Base-by-base conservation (phyloP, 2,797 vertebrate species). In the Galagoides demidoff region DNA sequence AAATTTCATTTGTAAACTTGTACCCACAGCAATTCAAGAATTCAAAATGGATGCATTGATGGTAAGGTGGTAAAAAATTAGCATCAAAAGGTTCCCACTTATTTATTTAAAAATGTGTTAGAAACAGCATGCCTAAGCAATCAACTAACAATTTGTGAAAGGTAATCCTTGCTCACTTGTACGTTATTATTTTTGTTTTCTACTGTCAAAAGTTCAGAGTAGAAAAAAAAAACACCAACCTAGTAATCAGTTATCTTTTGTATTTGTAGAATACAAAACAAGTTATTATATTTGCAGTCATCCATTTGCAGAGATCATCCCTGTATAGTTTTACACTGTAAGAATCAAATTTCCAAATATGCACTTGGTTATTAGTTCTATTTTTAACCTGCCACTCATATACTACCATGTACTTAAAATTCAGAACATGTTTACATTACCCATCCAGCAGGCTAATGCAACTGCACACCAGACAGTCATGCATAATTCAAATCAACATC, bases 401-500 rank as follows among this genome's bases (percentile, higher is more conserved):
- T 95, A 98, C 95, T 90, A 88, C 82, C 95, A 93, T 97, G 98
- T 97, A 98, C 98, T 99, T 99, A 98, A 98, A 98, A 99, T 99
- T 99, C 98, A 98, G 98, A 98, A 97, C 98, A 98, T 98, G 98
- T 98, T 98, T 98, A 98, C 98, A 97, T 98, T 98, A 98, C 96
- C 98, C 97, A 98, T 98, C 98, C 97, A 98, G 98, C 98, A 98
- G 98, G 98, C 98, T 99, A 98, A 98, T 98, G 98, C 98, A 98
- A 98, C 97, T 89, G 97, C 98, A 98, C 98, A 98, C 98, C 98
- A 99, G 98, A 98, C 98, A 99, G 98, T 98, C 98, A 98, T 99
- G 98, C 98, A 98, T 98, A 98, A 99, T 99, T 98, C 98, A 98
- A 98, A 98, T 98, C 98, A 98, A 97, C 98, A 98, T 98, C 98